Base-by-base conservation (phyloP, 2,797 vertebrate genomes). In the Eospalax fontanierii region DNA sequence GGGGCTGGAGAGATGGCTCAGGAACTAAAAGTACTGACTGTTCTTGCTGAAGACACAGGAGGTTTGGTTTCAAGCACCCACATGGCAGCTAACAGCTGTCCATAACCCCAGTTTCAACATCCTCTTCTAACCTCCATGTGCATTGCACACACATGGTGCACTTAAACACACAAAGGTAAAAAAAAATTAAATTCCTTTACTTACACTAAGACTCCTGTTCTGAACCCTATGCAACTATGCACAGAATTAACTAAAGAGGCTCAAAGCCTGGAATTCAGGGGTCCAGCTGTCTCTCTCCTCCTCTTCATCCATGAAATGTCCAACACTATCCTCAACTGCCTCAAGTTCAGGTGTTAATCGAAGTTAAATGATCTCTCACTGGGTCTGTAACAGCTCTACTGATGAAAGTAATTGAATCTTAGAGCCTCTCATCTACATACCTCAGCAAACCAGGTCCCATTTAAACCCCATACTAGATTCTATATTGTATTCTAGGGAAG, bases 241-340 rank as follows among this genome's bases (percentile, higher is more conserved):
- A 91, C 46, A 79, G 30, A 68, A 84, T 57, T 35, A 93, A 91
- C 74, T 88, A 74, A 38, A 89, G 50, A 85, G 43, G 21, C 26
- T 50, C 38, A 91, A 92, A 79, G 6, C 10, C 6, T 75, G n/a
- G 33, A 86, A 89, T 81, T 87, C 19, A 38, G 19, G 90, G 78
- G 82, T 10, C 33, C 50, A 87, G 73, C 43, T 84, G 8, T 61
- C 66, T 61, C 15, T 92, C 75, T 33, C 0, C 21, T 80, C 73
- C 66, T 89, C 30, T 66, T 81, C 90, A 38, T 80, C 22, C 16
- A 90, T 80, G 26, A 18, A 90, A 81, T 26, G 85, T 15, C 57
- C 46, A 35, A 4, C 33, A 63, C 59, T 80, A 74, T 78, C 57
- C 21, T 33, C n/a, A 86, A n/a, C 73, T 82, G 33, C 26, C 54